A percentile compares a stretch with the other conserved stretches of the same genome.
Conservation (phyloP, 2,797 vertebrate genomes). For the Podarcis lilfordi region DNA sequence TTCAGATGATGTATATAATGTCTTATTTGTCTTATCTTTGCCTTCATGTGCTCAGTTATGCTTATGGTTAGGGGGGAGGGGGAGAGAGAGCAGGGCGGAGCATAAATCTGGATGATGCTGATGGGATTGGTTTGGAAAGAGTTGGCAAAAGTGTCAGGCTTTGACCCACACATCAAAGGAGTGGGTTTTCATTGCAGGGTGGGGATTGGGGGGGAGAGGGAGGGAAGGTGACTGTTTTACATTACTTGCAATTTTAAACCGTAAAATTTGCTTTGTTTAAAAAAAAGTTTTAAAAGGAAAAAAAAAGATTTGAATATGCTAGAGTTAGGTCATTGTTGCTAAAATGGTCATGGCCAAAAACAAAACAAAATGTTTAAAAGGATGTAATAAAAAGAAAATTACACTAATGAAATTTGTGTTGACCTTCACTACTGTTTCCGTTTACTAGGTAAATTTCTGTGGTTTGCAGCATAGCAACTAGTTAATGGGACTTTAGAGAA, state of each 20-base stretch:
- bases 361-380: constrained; percentile 73
- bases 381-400: constrained; percentile 75
- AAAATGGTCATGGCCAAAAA: constrained; percentile 64
- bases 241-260: constrained; percentile 68
- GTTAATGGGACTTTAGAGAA: neutral
- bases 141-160: constrained; percentile 8
- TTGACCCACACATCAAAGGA: neutral
- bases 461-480: neutral
- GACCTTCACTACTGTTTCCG: neutral
- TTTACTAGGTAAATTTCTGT: neutral
- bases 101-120: neutral
- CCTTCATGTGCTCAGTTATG: constrained; percentile 45
- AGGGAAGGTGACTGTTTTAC: constrained; percentile 46
- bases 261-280: constrained; percentile 69
- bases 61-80: neutral
- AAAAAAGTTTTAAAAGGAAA: constrained; percentile 28
- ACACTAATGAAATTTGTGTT: constrained; percentile 41
- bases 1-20: constrained; percentile 22
- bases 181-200: constrained; percentile 27
- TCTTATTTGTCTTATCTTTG: constrained; percentile 39
- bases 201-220: constrained; percentile 12
- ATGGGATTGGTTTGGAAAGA: constrained; percentile 40
- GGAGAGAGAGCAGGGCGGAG: constrained; percentile 7
- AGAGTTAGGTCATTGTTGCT: constrained; percentile 66
- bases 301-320: constrained; percentile 63